These are phyloP conservation scores for Heliconius erato DNA, from an alignment of 2,888 invertebrate genomes.

Conservation along the genomic window DNA sequence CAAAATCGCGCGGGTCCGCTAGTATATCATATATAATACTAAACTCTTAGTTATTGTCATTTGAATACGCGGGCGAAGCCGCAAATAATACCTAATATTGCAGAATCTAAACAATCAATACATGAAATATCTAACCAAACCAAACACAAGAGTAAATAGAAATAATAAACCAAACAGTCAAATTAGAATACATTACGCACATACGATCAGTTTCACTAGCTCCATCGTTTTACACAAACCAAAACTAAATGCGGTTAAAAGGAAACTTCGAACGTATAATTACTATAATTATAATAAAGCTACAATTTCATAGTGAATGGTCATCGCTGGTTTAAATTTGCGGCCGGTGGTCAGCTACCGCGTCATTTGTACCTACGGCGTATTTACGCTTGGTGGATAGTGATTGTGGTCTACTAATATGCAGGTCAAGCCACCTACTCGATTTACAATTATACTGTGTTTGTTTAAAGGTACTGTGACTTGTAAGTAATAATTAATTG, in stretches of 20 bases:
- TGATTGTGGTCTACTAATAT: conserved; percentile 52
- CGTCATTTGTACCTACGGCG: conserved; percentile 52
- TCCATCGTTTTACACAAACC: not conserved
- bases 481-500: not conserved
- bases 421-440: conserved; percentile 42
- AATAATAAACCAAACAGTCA: not conserved
- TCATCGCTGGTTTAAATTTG: conserved; percentile 51
- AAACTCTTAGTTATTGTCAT: too few species aligned
- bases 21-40: too few species aligned
- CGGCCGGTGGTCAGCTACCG: conserved; percentile 50
- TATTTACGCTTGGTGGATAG: conserved; percentile 50
- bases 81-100: too few species aligned
- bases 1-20: too few species aligned
- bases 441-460: conserved; percentile 40
- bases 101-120: not conserved
- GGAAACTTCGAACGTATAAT: conserved; percentile 21
- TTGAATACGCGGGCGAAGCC: too few species aligned
- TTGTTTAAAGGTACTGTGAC: conserved; percentile 9
- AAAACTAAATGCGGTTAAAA: conserved; percentile 28
- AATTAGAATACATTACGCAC: not conserved
- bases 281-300: conserved; percentile 23
- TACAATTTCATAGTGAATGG: conserved; percentile 32
- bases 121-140: not conserved
- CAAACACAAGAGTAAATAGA: not conserved
- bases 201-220: not conserved